phyloP scores from a whole-genome alignment of 2,113 vertebrate species.

The Laticauda laticaudata region DNA sequence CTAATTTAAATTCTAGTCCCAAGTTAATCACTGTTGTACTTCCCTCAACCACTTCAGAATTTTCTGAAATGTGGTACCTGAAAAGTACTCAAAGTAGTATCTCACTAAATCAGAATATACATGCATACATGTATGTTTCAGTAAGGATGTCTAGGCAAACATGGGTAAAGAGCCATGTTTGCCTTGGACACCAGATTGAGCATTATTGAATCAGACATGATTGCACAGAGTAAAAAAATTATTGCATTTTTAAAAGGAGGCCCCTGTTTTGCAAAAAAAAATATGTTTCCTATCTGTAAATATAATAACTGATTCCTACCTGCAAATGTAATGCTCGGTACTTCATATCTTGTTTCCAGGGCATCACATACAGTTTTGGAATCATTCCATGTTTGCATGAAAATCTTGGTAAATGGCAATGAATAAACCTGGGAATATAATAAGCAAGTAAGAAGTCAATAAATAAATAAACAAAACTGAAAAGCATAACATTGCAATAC shows the following conservation, averaged over 20 bases:
- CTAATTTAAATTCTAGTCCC: not conserved
- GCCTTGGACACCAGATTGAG: not conserved
- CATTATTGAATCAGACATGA: not conserved
- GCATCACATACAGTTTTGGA: constrained; percentile 67
- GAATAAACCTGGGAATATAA: constrained; percentile 22
- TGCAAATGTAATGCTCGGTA: constrained; percentile 70
- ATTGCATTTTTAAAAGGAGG: not conserved
- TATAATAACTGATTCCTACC: constrained; percentile 61
- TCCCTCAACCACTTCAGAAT: not conserved
- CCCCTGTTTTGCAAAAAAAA: not conserved
- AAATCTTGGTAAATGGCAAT: constrained; percentile 54
- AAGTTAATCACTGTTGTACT: not conserved
- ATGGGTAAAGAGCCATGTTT: not conserved
- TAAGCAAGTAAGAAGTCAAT: not conserved
- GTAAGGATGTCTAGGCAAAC: not conserved
- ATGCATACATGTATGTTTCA: not conserved
- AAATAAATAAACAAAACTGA: not conserved
- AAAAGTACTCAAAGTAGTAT: not conserved
- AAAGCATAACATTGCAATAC: not conserved
- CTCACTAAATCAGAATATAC: not conserved
- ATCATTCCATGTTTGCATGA: constrained; percentile 63
- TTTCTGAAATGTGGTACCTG: not conserved
- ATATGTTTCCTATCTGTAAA: constrained; percentile 62
- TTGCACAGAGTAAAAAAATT: not conserved
- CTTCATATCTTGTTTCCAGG: constrained; percentile 73